Evolutionary conservation across 37 sponge, comb jelly and placozoan species (phyloP).

Genomic region (Tethya wilhelma): DNA sequence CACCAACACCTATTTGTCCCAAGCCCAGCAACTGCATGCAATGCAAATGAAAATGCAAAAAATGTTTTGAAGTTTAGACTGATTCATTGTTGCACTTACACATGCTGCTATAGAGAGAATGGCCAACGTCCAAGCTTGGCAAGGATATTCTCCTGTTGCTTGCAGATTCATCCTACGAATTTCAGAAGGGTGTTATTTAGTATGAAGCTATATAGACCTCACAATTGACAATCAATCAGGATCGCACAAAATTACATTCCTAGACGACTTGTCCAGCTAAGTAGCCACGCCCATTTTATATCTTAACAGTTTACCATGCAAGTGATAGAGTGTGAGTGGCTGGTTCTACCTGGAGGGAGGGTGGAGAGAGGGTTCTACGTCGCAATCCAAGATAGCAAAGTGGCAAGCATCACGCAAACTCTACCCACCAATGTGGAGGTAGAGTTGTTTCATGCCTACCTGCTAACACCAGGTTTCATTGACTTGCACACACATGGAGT

Average conservation of each 20-base stretch:
- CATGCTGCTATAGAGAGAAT: neutral
- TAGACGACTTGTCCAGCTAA: too few relatives aligned
- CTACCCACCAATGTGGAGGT: too few relatives aligned
- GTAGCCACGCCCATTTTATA: too few relatives aligned
- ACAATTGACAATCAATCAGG: too few relatives aligned
- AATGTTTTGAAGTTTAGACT: neutral
- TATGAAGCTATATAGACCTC: too few relatives aligned
- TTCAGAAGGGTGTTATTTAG: too few relatives aligned
- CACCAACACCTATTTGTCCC: neutral
- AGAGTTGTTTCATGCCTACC: too few relatives aligned
- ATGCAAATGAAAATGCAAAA: neutral
- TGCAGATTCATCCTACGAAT: too few relatives aligned
- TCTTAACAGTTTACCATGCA: neutral
- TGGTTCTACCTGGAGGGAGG: slow-evolving; percentile 36
- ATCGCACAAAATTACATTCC: too few relatives aligned
- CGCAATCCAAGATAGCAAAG: neutral
- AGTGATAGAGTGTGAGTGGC: slow-evolving; percentile 7
- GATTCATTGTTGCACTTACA: slow-evolving; percentile 24
- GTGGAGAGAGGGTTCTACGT: slow-evolving; percentile 17
- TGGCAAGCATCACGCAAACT: neutral
- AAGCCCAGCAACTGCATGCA: slow-evolving; percentile 6
- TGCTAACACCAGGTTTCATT: slow-evolving; percentile 46
- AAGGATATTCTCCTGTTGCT: neutral
- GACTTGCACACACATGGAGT: slow-evolving; percentile 64
- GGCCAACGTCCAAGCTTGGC: slow-evolving; percentile 17